Base-by-base conservation (phyloP, 2,888 invertebrate genomes). In the Punctoribates punctum region DNA sequence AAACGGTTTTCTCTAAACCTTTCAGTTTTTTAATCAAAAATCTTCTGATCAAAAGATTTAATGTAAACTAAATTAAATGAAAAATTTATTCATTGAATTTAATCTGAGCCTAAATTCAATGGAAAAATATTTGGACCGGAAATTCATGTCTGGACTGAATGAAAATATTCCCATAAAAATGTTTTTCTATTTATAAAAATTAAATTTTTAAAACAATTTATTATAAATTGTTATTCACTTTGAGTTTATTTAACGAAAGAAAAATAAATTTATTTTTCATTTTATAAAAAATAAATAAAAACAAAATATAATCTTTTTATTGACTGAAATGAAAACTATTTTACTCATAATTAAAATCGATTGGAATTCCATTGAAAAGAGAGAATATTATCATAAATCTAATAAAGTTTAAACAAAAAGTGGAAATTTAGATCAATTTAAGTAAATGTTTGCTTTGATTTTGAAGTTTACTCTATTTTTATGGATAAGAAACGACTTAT, bases 1-100 rank as follows among this genome's bases (percentile, higher is more conserved):
- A 57, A 57, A 51, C n/a, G 17, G 3, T 51, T 51, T 15, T n/a
- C 51, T 13, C 15, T 51, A n/a, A n/a, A n/a, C 13, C n/a, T n/a
- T 51, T 51, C n/a, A n/a, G n/a, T 8, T 51, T 51, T 51, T 15
- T 51, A 17, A 25, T 23, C 20, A 57, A 23, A 17, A n/a, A 11
- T 57, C 20, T 57, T 57, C 8, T 34, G 34, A 34, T 20, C 23
- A n/a, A n/a, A n/a, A 6, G 2, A 2, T 57, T 57, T 57, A 20
- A 11, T 17, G n/a, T 57, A 23, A 8, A 57, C 9, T 57, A 11
- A 57, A 57, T 57, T n/a, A 23, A 23, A 57, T 23, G 57, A 23
- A 57, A 17, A 57, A 57, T 57, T 57, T 57, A 57, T 57, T 57
- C 57, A 57, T 57, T 57, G 25, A 57, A 17, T 57, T 6, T 25